Evolutionary conservation across 92 coral and sea anemone species (phyloP), one percentile per base, ranked within the genome.

Genomic region (Epizoanthus fatuus): DNA sequence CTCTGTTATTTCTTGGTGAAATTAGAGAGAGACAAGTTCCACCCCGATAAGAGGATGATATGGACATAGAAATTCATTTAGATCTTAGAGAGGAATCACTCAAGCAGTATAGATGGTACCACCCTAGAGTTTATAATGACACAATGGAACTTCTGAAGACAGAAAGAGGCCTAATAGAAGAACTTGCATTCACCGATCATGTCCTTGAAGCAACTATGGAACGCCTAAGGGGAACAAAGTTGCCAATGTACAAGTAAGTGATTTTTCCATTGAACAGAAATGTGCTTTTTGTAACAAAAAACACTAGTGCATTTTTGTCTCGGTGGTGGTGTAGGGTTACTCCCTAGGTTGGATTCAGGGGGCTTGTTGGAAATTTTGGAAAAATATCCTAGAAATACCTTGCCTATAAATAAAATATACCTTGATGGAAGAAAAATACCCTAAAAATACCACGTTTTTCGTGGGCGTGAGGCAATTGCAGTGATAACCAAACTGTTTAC

Each of bases 231-330:
- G 59, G 32, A 42, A 32, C 79, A 56, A 65, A 54, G 65, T 85
- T 86, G 49, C 90, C 90, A 45, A 54, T 86, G 80, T 86, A 86
- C 80, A 86, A 81, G 90, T 86, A 29, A 29, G 32, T 29, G 32
- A 29, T 29, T 29, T 29, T 29, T 0, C 32, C 32, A 29, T 29
- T 29, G 32, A 29, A 29, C 32, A 29, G 32, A 29, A 29, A 29
- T 29, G 32, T 29, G 32, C 32, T 29, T 29, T 29, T 29, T 29
- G 32, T 29, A 29, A n/a, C n/a, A 29, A 29, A 29, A 29, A 29
- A 29, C 32, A 29, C 32, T 29, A 29, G 32, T 29, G 32, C 32
- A 29, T 29, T 29, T 29, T 29, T 29, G 0, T 29, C 32, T 29
- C 32, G 32, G 32, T 29, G 32, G 32, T 29, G 32, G 32, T 29